A percentile compares a stretch with the other conserved stretches of the same genome.
Conservation (phyloP, 2,888 invertebrate species). For the Cephonodes hylas region DNA sequence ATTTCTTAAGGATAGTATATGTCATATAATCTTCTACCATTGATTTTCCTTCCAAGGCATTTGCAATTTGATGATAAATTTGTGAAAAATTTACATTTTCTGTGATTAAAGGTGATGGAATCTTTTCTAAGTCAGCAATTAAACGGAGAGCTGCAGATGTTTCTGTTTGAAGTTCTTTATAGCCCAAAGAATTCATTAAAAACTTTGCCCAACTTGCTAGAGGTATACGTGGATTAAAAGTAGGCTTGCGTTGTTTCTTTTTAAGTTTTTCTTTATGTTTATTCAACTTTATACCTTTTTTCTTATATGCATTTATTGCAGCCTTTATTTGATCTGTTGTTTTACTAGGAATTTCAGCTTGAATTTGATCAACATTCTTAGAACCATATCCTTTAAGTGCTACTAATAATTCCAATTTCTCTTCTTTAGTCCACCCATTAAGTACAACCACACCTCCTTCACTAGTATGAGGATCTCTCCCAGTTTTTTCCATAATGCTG, state of each 20-base stretch:
- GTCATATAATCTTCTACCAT: slow-evolving; percentile 39
- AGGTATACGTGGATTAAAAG: slow-evolving; percentile 37
- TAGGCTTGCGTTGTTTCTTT: slow-evolving; percentile 21
- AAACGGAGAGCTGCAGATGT: slow-evolving; percentile 54
- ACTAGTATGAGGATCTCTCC: neutral
- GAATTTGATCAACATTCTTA: slow-evolving; percentile 37
- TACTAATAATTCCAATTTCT: slow-evolving; percentile 51
- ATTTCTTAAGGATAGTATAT: slow-evolving; percentile 47
- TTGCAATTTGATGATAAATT: slow-evolving; percentile 59
- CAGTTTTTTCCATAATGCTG: neutral
- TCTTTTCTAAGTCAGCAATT: slow-evolving; percentile 63
- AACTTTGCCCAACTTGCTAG: slow-evolving; percentile 57
- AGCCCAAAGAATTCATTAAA: slow-evolving; percentile 46
- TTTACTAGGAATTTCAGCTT: slow-evolving; percentile 43
- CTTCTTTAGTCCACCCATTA: slow-evolving; percentile 55
- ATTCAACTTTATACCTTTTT: slow-evolving; percentile 32
- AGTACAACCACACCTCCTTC: slow-evolving; percentile 15
- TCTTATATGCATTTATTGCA: slow-evolving; percentile 49
- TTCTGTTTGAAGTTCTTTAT: slow-evolving; percentile 55
- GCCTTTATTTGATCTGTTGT: slow-evolving; percentile 38
- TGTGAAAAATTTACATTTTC: slow-evolving; percentile 55
- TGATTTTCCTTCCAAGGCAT: slow-evolving; percentile 65
- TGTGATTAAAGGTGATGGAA: slow-evolving; percentile 42
- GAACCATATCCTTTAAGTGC: slow-evolving; percentile 46
- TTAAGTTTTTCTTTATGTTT: neutral